Evolutionary conservation across 2,797 vertebrate genomes (phyloP), one percentile per base, ranked within the genome.

Genomic region (Acanthopagrus latus): DNA sequence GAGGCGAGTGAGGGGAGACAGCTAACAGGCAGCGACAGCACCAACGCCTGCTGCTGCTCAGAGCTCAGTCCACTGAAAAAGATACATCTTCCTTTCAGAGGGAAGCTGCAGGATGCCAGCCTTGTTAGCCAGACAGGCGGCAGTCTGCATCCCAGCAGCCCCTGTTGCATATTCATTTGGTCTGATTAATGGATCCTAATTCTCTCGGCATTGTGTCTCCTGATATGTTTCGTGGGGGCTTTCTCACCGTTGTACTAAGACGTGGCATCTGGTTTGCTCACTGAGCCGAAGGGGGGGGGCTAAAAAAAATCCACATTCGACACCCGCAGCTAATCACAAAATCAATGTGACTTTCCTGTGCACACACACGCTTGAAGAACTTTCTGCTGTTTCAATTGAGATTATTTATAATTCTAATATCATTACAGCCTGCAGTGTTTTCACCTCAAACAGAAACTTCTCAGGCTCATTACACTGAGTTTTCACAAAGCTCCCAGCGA

Each of bases 141-240:
- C 83, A 67, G 82, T 82, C 89, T 80, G 63, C 75, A 70, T 88
- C 85, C 57, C 84, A 87, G 85, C 81, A 70, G 74, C 75, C 76
- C 79, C 81, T 77, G 80, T 69, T 91, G 83, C 89, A 93, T 90
- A 92, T 90, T 91, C 86, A 93, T 90, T 80, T 81, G 76, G 67
- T 77, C 78, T 89, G 87, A 93, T 91, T 92, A 88, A 92, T 84
- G 76, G 80, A 73, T 81, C 72, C 63, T 13, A 47, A 81, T 81
- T 85, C 89, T 76, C 81, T 63, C 80, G 77, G 67, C 81, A 88
- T 84, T 76, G 72, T 41, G 64, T 81, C 81, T 81, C 80, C 70
- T 66, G 79, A 82, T 76, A 78, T 71, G 74, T 88, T 78, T 48
- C 2, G 7, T 44, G 3, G 7, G 67, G 74, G 62, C 50, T 67